Evolutionary conservation across 2,113 vertebrate genomes (phyloP).

Genomic region (Sisor rabdophorus): DNA sequence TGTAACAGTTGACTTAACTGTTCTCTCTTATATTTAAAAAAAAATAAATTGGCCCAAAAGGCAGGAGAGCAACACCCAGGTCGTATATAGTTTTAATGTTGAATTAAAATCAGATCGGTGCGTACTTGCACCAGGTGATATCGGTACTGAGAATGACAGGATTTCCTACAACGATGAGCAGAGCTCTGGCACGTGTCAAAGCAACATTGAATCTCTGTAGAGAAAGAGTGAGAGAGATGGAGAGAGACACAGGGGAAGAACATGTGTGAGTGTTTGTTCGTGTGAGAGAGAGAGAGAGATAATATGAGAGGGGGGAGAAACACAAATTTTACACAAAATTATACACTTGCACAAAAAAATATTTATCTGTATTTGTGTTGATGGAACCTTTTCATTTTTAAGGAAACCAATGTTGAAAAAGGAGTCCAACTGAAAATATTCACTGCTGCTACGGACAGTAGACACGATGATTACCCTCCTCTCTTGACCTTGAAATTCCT

Average conservation of each 20-base stretch:
- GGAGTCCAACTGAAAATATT: conserved; percentile 67
- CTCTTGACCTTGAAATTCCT: conserved; percentile 96
- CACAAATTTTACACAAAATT: too few relatives aligned
- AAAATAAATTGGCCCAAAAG: too few relatives aligned
- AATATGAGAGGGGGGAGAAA: too few relatives aligned
- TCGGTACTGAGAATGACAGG: conserved; percentile 76
- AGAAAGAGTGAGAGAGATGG: neutral
- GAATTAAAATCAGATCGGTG: neutral
- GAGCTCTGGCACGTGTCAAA: conserved; percentile 85
- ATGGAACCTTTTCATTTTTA: conserved; percentile 83
- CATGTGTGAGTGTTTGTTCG: neutral
- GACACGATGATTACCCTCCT: conserved; percentile 84
- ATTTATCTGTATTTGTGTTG: neutral
- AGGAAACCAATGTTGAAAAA: conserved; percentile 87
- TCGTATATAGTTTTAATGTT: too few relatives aligned
- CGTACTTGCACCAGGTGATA: conserved; percentile 73
- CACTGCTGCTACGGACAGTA: conserved; percentile 78
- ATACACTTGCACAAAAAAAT: too few relatives aligned
- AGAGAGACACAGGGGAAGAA: neutral
- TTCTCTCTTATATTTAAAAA: too few relatives aligned
- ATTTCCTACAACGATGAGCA: conserved; percentile 91
- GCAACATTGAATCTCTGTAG: conserved; percentile 92
- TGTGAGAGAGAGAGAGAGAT: too few relatives aligned
- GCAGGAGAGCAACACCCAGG: too few relatives aligned
- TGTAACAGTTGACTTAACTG: too few relatives aligned